Base-by-base conservation (phyloP, 64 coral and sea anemone genomes). In the Orbicella faveolata region DNA sequence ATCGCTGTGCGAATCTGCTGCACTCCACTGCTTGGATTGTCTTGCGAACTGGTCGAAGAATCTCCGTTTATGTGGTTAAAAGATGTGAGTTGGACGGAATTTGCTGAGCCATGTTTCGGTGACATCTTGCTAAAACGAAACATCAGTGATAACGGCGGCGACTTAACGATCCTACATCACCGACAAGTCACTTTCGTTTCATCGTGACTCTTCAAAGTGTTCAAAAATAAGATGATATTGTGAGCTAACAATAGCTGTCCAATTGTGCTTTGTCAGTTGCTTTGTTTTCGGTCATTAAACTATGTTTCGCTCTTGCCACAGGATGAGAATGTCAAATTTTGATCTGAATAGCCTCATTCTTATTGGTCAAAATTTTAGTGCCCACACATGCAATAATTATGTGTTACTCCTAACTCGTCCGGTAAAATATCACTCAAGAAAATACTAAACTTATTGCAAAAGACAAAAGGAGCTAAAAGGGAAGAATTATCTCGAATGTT, bases 51-150 rank as follows among this genome's bases (percentile, higher is more conserved):
- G 13, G 37, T 36, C 11, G 82, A 65, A 41, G 37, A 72, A 16
- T 85, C 82, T 52, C 41, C 82, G 25, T 85, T 85, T 66, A n/a
- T 52, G 37, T 53, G 63, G 37, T 85, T 81, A 34, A 81, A 85
- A 16, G 82, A 85, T 1, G 63, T 51, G 17, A 85, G 82, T 26
- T 30, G 34, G 23, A 73, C 82, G 21, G 36, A 21, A 67, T 85
- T 85, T 73, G 65, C 82, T 30, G 64, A 69, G 21, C 68, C 82
- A 51, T 10, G 82, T 41, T 83, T 83, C 10, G 9, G 17, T 67
- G 80, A 83, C 65, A 4, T 70, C 82, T 85, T 85, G 13, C 23
- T 37, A 23, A 52, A 73, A 72, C 82, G 82, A 17, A 72, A 85
- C 82, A 85, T 85, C 63, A 73, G 12, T 37, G 3, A 6, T 9